Evolutionary conservation across 2,797 vertebrate genomes (phyloP).

Genomic region (Enteromius anoplus): DNA sequence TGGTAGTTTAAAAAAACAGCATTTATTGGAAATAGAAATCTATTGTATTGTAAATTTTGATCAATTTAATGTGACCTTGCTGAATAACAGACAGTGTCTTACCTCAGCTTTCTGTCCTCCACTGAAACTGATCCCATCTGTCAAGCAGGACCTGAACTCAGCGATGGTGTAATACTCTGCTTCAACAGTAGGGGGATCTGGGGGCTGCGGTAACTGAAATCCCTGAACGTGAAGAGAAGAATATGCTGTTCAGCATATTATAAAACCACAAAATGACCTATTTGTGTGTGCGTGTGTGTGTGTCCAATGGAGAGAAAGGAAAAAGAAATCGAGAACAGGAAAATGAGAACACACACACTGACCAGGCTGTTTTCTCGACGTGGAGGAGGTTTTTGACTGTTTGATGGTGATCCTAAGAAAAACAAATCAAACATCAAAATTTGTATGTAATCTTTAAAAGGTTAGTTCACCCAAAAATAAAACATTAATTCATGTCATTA

Average conservation of each 20-base stretch:
- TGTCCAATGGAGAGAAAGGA: neutral
- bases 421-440: neutral
- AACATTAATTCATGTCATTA: neutral
- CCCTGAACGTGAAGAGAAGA: conserved; percentile 74
- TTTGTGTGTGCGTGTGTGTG: conserved; percentile 1
- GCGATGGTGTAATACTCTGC: conserved; percentile 99
- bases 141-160: conserved; percentile 96
- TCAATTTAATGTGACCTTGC: neutral
- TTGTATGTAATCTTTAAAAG: neutral
- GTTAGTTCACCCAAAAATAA: neutral
- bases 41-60: neutral
- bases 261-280: conserved; percentile 30
- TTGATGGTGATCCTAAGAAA: conserved; percentile 88
- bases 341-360: conserved; percentile 60
- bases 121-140: conserved; percentile 96
- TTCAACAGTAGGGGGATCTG: conserved; percentile 96
- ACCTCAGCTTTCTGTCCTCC: conserved; percentile 99
- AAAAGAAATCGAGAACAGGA: neutral
- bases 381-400: conserved; percentile 91
- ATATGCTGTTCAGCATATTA: conserved; percentile 24
- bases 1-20: no score
- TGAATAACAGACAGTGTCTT: conserved; percentile 60
- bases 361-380: conserved; percentile 94
- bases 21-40: neutral
- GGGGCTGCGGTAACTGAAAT: conserved; percentile 95